Evolutionary conservation across 2,888 invertebrate species (phyloP).

Genomic region (Linnaemya vulpina): DNA sequence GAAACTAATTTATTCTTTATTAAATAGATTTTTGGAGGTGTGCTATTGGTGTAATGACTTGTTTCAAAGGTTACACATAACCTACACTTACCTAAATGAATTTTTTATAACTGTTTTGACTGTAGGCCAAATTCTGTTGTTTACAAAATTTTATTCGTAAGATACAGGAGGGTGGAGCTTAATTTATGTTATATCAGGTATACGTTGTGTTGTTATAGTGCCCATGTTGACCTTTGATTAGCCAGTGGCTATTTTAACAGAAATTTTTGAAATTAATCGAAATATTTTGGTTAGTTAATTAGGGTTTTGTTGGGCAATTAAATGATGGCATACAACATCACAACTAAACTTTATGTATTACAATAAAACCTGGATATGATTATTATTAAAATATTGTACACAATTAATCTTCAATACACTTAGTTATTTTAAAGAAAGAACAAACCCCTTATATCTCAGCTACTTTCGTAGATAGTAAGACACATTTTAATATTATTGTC

Average conservation of each 20-base stretch:
- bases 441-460: too few relatives aligned
- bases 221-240: slow-evolving; percentile 1
- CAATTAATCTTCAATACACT: too few relatives aligned
- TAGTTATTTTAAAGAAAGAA: too few relatives aligned
- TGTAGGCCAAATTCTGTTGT: neutral
- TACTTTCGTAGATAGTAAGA: too few relatives aligned
- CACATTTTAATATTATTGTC: too few relatives aligned
- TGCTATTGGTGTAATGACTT: neutral
- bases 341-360: neutral
- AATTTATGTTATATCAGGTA: neutral
- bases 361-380: neutral
- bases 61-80: neutral
- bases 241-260: neutral
- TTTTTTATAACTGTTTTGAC: neutral
- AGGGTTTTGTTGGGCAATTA: slow-evolving; percentile 16
- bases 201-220: neutral
- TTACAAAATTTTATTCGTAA: neutral
- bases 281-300: slow-evolving; percentile 33
- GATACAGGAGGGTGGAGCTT: neutral
- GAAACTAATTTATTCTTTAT: slow-evolving; percentile 40
- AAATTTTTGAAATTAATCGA: neutral
- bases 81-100: neutral
- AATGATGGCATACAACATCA: neutral
- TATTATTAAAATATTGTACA: neutral
- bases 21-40: neutral